phyloP scores from a whole-genome alignment of 2,113 vertebrate genomes.

The Channa argus region DNA sequence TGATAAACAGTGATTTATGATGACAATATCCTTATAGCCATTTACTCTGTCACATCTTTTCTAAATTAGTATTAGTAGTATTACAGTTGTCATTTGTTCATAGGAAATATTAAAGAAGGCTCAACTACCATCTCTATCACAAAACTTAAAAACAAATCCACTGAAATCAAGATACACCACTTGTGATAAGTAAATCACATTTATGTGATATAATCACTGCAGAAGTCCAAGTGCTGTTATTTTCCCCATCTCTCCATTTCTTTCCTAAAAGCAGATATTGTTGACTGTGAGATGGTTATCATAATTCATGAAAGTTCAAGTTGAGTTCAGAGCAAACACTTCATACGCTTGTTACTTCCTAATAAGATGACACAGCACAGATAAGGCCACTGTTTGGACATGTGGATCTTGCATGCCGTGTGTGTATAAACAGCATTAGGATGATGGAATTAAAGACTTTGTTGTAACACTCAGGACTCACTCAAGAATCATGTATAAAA shows the following conservation, averaged over 20 bases:
- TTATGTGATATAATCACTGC: constrained; percentile 69
- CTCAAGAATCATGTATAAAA: constrained; percentile 11
- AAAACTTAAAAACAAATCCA: constrained; percentile 47
- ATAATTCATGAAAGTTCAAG: constrained; percentile 75
- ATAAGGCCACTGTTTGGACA: constrained; percentile 58
- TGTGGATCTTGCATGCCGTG: constrained; percentile 56
- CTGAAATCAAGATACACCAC: constrained; percentile 45
- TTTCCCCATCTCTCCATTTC: constrained; percentile 70
- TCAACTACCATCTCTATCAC: constrained; percentile 39
- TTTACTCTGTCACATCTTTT: constrained; percentile 2
- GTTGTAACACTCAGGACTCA: constrained; percentile 25
- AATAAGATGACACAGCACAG: constrained; percentile 68
- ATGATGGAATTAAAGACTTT: constrained; percentile 42
- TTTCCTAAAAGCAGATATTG: constrained; percentile 72
- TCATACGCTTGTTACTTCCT: constrained; percentile 66
- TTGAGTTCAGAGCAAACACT: constrained; percentile 76
- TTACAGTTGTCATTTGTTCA: no score
- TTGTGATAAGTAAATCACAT: constrained; percentile 67
- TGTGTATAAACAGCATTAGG: constrained; percentile 30
- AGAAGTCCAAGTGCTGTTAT: constrained; percentile 58
- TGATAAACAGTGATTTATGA: constrained; percentile 5
- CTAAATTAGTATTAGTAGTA: constrained; percentile 30
- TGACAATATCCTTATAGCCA: constrained; percentile 2
- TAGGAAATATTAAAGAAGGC: neutral
- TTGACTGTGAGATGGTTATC: constrained; percentile 75